A percentile compares a stretch with the other conserved stretches of the same genome.
These are phyloP conservation scores for Pholis gunnellus DNA, from an alignment of 2,113 vertebrate species.

Conservation along the genomic window DNA sequence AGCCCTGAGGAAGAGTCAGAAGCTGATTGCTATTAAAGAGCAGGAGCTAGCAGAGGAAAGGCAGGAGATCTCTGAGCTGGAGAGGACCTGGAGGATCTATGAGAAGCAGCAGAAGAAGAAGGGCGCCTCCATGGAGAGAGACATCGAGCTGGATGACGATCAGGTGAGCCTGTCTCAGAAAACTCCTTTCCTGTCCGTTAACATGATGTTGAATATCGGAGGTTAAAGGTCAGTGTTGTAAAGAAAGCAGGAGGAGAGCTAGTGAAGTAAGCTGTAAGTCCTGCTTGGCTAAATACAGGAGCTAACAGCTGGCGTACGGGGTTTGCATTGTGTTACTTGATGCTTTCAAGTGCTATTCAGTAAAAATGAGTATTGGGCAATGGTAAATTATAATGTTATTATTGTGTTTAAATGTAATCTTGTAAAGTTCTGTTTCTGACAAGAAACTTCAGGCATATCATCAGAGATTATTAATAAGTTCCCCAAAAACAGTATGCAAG, in stretches of 20 bases:
- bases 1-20: constrained; percentile 82
- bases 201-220: background rate
- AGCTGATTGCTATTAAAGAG: constrained; percentile 80
- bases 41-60: constrained; percentile 84
- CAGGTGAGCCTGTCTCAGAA: constrained; percentile 84
- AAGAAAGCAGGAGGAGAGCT: no score
- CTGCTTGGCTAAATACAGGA: no score
- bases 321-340: no score
- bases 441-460: no score
- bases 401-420: no score
- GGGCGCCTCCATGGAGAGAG: constrained; percentile 62
- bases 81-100: constrained; percentile 84
- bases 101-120: constrained; percentile 85
- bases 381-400: no score
- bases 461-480: no score
- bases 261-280: no score
- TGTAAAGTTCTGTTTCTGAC: no score
- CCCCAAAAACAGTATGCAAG: background rate
- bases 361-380: no score
- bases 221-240: background rate
- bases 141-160: constrained; percentile 85
- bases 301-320: no score
- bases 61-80: constrained; percentile 83
- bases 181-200: background rate
- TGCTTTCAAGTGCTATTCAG: no score